phyloP scores from a whole-genome alignment of 1,140 invertebrate species.

The Calliphora vicina region DNA sequence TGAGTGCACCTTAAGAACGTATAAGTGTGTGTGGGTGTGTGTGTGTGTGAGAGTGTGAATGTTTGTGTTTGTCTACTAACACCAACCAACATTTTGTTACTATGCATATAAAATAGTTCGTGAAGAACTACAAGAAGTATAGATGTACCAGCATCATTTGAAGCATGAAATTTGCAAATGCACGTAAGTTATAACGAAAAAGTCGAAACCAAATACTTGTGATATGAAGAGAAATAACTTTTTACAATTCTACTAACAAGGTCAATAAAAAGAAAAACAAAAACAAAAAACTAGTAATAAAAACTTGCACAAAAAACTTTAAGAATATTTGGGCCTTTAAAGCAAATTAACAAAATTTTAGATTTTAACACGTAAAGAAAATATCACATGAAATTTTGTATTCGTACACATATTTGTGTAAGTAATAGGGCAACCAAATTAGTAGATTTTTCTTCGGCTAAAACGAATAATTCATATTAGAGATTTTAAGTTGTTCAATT shows the following conservation, averaged over 20 bases:
- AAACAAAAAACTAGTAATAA: not conserved
- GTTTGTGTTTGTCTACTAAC: not conserved
- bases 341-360: conserved; percentile 23
- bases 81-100: not conserved
- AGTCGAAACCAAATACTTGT: not conserved
- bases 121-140: not conserved
- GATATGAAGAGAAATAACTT: not conserved
- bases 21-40: no score
- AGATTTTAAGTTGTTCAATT: no score
- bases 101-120: conserved; percentile 14
- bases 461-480: no score
- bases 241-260: not conserved
- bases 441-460: no score
- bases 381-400: no score
- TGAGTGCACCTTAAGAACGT: no score
- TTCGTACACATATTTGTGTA: not conserved
- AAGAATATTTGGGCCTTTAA: not conserved
- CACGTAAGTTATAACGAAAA: not conserved
- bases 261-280: not conserved
- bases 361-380: not conserved
- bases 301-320: not conserved
- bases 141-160: not conserved
- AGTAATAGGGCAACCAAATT: not conserved
- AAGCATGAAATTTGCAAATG: conserved; percentile 5
- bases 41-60: not conserved